Evolutionary conservation across 1,140 invertebrate genomes (phyloP).

Genomic region (Diorhabda sublineata): DNA sequence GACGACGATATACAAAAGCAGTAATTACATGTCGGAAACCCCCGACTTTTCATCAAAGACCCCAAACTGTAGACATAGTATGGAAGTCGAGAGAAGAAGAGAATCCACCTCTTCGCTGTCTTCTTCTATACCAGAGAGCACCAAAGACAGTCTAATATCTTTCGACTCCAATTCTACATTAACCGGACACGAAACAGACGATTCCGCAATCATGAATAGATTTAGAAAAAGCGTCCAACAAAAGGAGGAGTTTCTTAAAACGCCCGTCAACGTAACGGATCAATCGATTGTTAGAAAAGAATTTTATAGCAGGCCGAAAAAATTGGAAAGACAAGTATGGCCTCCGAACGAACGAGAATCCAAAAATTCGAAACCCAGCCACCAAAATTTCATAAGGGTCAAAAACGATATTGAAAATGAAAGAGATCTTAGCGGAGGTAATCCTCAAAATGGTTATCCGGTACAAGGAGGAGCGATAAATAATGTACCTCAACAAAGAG

Average conservation of each 20-base stretch:
- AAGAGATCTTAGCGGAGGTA: constrained; percentile 23
- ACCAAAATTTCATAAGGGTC: constrained; percentile 47
- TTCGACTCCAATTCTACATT: constrained; percentile 64
- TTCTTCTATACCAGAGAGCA: constrained; percentile 54
- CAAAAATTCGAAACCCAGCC: constrained; percentile 42
- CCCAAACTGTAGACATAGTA: constrained; percentile 46
- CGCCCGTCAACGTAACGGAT: constrained; percentile 64
- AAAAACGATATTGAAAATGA: constrained; percentile 49
- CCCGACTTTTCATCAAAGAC: constrained; percentile 48
- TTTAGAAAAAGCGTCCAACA: constrained; percentile 79
- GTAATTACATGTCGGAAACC: constrained; percentile 43
- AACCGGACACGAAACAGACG: constrained; percentile 61
- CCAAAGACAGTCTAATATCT: constrained; percentile 61
- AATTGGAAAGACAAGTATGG: constrained; percentile 68
- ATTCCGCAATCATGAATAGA: constrained; percentile 64
- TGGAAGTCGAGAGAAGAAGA: constrained; percentile 51
- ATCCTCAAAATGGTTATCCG: constrained; percentile 21
- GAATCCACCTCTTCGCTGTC: constrained; percentile 57
- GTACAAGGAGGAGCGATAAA: constrained; percentile 26
- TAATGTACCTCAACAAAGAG: constrained; percentile 19
- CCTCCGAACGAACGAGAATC: constrained; percentile 54
- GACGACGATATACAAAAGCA: constrained; percentile 31
- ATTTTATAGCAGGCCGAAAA: constrained; percentile 73
- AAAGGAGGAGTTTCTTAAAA: constrained; percentile 79
- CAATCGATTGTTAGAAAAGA: constrained; percentile 60